Conservation (phyloP, 2,888 invertebrate genomes). For the Drosophila niveifrons region DNA sequence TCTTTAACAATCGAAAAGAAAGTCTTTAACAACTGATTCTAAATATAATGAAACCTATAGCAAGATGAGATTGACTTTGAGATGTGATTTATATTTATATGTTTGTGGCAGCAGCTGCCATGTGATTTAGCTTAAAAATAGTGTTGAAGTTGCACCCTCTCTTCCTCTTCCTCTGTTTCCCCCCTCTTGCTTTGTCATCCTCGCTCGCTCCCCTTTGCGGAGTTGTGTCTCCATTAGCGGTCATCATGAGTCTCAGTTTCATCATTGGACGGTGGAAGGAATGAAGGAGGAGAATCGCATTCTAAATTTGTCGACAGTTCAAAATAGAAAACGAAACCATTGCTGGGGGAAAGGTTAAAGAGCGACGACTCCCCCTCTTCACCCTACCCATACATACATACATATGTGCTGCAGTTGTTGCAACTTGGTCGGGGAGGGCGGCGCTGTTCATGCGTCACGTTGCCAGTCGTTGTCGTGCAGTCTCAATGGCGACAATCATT, state of each 20-base stretch:
- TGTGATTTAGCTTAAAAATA: slow-evolving; percentile 34
- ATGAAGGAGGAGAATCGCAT: slow-evolving; percentile 24
- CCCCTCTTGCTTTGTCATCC: not conserved
- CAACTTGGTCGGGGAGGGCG: slow-evolving; percentile 36
- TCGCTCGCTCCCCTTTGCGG: not conserved
- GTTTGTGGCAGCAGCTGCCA: slow-evolving; percentile 6
- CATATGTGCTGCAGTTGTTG: not conserved
- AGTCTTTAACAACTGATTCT: too few relatives aligned
- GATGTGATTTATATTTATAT: not conserved
- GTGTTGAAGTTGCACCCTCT: slow-evolving; percentile 2
- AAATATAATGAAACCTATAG: too few relatives aligned
- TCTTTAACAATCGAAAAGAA: too few relatives aligned
- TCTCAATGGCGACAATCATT: slow-evolving; percentile 61
- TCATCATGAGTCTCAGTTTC: slow-evolving; percentile 37
- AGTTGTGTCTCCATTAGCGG: slow-evolving; percentile 49
- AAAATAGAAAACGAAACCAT: slow-evolving; percentile 40
- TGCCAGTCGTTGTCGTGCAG: slow-evolving; percentile 60
- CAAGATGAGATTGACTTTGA: too few relatives aligned
- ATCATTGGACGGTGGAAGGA: too few relatives aligned
- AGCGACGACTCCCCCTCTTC: slow-evolving; percentile 5
- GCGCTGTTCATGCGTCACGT: slow-evolving; percentile 52
- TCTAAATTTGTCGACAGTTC: slow-evolving; percentile 48
- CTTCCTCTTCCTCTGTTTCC: not conserved
- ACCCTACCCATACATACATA: too few relatives aligned
- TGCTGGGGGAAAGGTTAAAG: slow-evolving; percentile 48